phyloP scores from a whole-genome alignment of 64 coral and sea anemone species.

The Hydrozoanthus tunicans region DNA sequence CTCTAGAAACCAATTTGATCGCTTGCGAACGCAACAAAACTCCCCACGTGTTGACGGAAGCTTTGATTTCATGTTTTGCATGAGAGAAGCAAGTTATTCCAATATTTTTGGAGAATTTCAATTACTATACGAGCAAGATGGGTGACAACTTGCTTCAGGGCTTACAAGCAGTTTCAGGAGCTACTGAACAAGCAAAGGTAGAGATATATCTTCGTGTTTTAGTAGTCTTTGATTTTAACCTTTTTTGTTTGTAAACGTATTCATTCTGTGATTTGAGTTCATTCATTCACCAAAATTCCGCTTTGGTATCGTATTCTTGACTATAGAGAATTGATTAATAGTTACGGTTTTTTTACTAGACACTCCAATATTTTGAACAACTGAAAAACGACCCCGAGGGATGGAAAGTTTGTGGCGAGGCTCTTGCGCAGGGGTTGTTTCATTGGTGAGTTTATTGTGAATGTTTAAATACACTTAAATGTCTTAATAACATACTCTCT shows the following conservation, averaged over 20 bases:
- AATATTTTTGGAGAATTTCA: slow-evolving; percentile 22
- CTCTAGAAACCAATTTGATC: neutral
- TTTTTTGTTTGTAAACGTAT: neutral
- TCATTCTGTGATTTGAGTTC: neutral
- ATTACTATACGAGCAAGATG: slow-evolving; percentile 40
- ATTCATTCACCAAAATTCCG: neutral
- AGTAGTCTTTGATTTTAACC: neutral
- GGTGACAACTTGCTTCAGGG: slow-evolving; percentile 56
- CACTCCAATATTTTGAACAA: slow-evolving; percentile 91
- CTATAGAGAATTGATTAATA: neutral
- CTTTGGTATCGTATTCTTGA: neutral
- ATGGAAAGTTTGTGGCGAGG: slow-evolving; percentile 96
- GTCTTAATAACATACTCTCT: too few species aligned
- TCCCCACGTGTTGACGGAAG: slow-evolving; percentile 15
- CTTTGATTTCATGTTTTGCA: slow-evolving; percentile 42
- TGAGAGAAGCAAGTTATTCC: slow-evolving; percentile 14
- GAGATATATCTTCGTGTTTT: neutral
- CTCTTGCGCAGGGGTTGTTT: slow-evolving; percentile 64
- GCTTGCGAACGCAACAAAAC: neutral
- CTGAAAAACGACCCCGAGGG: slow-evolving; percentile 86
- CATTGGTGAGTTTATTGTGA: slow-evolving; percentile 62
- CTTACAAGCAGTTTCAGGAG: slow-evolving; percentile 31
- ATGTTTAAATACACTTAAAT: too few species aligned
- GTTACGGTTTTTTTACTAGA: slow-evolving; percentile 30
- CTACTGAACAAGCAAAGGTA: slow-evolving; percentile 50